Conservation (phyloP, 2,888 invertebrate genomes). For the Alloplasta piceator region DNA sequence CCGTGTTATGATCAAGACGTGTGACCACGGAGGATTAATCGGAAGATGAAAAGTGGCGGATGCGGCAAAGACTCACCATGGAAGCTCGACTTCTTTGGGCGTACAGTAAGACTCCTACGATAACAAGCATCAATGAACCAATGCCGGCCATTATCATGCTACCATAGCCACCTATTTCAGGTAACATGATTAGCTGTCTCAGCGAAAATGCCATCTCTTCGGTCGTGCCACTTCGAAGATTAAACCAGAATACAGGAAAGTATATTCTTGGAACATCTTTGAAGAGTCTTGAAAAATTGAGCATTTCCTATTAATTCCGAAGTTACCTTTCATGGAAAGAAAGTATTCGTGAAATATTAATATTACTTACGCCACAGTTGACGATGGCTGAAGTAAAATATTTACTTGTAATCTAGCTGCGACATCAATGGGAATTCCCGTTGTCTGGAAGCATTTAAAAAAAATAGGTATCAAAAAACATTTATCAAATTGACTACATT, state of each 20-base stretch:
- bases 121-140: constrained; percentile 78
- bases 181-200: constrained; percentile 84
- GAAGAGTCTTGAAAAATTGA: constrained; percentile 85
- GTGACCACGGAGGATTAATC: too few relatives aligned
- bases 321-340: background rate
- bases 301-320: too few relatives aligned
- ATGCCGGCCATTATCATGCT: constrained; percentile 83
- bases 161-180: constrained; percentile 84
- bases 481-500: constrained; percentile 3
- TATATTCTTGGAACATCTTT: constrained; percentile 87
- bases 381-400: constrained; percentile 88
- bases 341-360: constrained; percentile 7
- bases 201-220: constrained; percentile 85
- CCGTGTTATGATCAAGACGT: too few relatives aligned
- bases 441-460: constrained; percentile 84
- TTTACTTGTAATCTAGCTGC: constrained; percentile 92
- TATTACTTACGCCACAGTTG: constrained; percentile 87
- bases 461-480: constrained; percentile 39
- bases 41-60: too few relatives aligned
- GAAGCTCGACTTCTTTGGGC: constrained; percentile 57
- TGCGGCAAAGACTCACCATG: constrained; percentile 57
- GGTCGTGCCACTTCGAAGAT: constrained; percentile 87
- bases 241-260: constrained; percentile 92
- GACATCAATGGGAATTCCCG: constrained; percentile 91
- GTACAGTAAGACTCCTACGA: constrained; percentile 69